Evolutionary conservation across 2,113 vertebrate genomes (phyloP), one percentile per base, ranked within the genome.

Genomic region (Willisornis vidua): DNA sequence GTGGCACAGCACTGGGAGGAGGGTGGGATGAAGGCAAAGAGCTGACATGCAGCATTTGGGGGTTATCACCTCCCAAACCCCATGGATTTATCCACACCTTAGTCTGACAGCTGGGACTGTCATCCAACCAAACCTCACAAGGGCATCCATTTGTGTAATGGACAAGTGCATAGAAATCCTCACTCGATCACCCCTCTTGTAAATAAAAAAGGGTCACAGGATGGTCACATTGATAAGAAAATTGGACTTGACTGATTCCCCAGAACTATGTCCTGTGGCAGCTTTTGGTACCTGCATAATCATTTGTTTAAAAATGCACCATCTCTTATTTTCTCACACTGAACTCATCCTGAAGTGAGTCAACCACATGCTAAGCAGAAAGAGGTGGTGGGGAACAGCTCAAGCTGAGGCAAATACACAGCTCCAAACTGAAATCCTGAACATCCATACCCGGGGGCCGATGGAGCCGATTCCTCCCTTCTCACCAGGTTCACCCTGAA

Each of bases 401-500:
- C 33, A 15, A 15, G 15, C 22, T 8, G 15, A 28, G 10, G 17
- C 20, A 65, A 85, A 74, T 7, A 35, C 12, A 7, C 6, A 5
- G 17, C 10, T 57, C 28, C 35, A n/a, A 67, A 68, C 19, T 12
- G 43, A 73, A 58, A 66, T 19, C 55, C 55, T 68, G 14, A 49
- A 23, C 25, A n/a, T 77, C 51, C 98, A 73, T 98, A 98, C 98
- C 97, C 97, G 96, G 6, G 95, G 97, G 66, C 98, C 98, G 1
- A 96, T 29, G 39, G 94, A 90, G 93, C 98, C 98, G 5, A 97
- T 80, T 10, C 87, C 48, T 46, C 98, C 98, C 76, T 98, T 99
- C 88, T 98, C 98, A 48, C 99, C 99, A 33, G 98, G 97, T 90
- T 98, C 97, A 68, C 99, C 99, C 99, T 99, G 97, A 89, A 97